Evolutionary conservation across 2,888 invertebrate species (phyloP).

Genomic region (Epistrophe eligans): DNA sequence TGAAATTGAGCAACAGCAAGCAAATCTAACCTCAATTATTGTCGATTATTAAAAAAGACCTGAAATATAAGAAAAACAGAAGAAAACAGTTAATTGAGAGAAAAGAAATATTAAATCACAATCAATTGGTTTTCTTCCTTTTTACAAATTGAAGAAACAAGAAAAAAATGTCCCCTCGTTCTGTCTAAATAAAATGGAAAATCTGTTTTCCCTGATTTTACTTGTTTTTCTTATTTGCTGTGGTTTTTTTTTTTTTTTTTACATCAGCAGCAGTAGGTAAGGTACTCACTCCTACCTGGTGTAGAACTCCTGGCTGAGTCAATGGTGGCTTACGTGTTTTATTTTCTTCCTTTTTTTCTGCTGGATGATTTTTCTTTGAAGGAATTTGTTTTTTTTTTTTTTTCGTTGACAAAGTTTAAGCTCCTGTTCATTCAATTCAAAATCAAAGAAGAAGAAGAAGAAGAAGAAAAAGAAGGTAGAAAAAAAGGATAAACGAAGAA

Average conservation of each 20-base stretch:
- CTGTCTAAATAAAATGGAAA: slow-evolving; percentile 60
- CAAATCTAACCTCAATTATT: slow-evolving; percentile 49
- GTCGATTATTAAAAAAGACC: slow-evolving; percentile 49
- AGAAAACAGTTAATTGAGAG: slow-evolving; percentile 3
- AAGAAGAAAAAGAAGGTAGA: background rate
- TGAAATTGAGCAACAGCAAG: slow-evolving; percentile 36
- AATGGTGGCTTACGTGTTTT: slow-evolving; percentile 10
- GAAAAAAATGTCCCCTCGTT: slow-evolving; percentile 30
- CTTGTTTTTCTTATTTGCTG: slow-evolving; percentile 15
- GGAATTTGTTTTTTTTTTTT: slow-evolving; percentile 32
- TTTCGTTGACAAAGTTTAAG: slow-evolving; percentile 44
- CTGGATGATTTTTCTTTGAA: slow-evolving; percentile 61
- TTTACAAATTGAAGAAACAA: slow-evolving; percentile 51
- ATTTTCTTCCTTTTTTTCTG: slow-evolving; percentile 20
- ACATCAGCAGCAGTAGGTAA: slow-evolving; percentile 19
- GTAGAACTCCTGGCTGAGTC: background rate
- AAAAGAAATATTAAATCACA: slow-evolving; percentile 56
- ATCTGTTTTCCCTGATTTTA: slow-evolving; percentile 31
- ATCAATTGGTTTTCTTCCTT: slow-evolving; percentile 71
- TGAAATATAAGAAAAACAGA: slow-evolving; percentile 14
- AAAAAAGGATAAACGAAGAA: slow-evolving; percentile 16
- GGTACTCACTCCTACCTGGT: background rate
- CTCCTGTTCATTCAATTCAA: slow-evolving; percentile 47
- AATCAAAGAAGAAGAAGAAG: background rate
- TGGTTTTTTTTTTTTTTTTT: slow-evolving; percentile 54